Conservation (phyloP, 2,113 vertebrate genomes). For the Casuarius casuarius region DNA sequence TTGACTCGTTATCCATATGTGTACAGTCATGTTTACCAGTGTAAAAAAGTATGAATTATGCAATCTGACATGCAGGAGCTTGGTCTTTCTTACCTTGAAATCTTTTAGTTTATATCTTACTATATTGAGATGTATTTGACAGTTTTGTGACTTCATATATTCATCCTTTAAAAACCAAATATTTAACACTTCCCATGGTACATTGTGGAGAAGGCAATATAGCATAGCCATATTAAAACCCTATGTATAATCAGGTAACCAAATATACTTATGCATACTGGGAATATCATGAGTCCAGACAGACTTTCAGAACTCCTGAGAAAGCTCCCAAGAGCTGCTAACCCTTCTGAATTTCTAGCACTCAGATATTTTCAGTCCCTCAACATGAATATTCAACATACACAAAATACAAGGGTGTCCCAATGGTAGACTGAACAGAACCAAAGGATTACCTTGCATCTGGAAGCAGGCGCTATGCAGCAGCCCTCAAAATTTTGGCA, state of each 20-base stretch:
- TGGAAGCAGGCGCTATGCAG: background rate
- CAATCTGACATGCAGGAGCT: background rate
- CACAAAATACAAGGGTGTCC: background rate
- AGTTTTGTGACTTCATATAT: background rate
- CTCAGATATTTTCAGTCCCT: background rate
- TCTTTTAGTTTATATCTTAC: background rate
- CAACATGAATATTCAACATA: background rate
- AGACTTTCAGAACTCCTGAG: background rate
- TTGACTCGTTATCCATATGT: accelerated
- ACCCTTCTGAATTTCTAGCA: background rate
- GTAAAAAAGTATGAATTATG: background rate
- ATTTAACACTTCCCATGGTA: background rate
- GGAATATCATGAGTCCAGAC: background rate
- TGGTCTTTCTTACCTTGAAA: background rate
- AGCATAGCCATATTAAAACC: background rate
- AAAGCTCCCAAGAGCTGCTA: background rate
- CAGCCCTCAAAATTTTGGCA: background rate
- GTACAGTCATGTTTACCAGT: background rate
- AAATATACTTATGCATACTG: background rate
- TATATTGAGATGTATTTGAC: background rate
- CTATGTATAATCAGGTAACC: background rate
- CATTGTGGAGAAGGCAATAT: background rate
- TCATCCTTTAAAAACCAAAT: background rate
- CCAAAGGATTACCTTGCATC: background rate
- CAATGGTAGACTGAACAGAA: background rate